Conservation (phyloP, 2,888 invertebrate genomes). For the Pristionchus japonicus region DNA sequence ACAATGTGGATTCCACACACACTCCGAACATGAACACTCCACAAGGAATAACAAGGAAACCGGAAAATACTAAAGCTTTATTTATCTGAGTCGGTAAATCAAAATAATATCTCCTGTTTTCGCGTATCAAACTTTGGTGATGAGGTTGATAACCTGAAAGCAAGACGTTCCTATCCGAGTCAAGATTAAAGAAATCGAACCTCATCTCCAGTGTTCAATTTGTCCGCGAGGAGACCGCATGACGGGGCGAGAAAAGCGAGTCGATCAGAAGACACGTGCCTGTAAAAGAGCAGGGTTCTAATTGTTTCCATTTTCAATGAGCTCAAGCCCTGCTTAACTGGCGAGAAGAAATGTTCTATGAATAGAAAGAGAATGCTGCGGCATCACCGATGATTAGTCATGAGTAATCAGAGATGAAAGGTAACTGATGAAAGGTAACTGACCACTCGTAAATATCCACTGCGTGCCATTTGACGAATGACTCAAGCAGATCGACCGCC, state of each 20-base stretch:
- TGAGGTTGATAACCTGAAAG: conserved; percentile 28
- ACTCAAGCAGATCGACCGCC: conserved; percentile 62
- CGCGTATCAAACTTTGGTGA: not conserved
- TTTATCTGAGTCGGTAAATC: not conserved
- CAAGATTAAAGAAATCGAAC: not conserved
- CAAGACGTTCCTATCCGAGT: not conserved
- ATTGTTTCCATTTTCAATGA: too few species aligned
- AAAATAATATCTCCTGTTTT: not conserved
- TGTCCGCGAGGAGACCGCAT: conserved; percentile 11
- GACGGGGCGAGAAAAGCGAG: conserved; percentile 18
- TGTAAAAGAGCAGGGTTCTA: too few species aligned
- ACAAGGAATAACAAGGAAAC: not conserved
- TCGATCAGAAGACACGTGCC: conserved; percentile 38
- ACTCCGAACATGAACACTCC: too few species aligned
- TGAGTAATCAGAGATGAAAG: not conserved
- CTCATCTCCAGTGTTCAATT: not conserved
- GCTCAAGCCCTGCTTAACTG: too few species aligned
- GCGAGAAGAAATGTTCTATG: too few species aligned
- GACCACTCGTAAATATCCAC: conserved; percentile 50
- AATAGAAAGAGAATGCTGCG: too few species aligned
- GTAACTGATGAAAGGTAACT: too few species aligned
- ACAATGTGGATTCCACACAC: too few species aligned
- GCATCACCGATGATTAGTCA: too few species aligned
- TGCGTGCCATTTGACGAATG: conserved; percentile 72
- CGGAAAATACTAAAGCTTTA: not conserved